Base-by-base conservation (phyloP, 2,797 vertebrate genomes). In the Craterocephalus amniculus region DNA sequence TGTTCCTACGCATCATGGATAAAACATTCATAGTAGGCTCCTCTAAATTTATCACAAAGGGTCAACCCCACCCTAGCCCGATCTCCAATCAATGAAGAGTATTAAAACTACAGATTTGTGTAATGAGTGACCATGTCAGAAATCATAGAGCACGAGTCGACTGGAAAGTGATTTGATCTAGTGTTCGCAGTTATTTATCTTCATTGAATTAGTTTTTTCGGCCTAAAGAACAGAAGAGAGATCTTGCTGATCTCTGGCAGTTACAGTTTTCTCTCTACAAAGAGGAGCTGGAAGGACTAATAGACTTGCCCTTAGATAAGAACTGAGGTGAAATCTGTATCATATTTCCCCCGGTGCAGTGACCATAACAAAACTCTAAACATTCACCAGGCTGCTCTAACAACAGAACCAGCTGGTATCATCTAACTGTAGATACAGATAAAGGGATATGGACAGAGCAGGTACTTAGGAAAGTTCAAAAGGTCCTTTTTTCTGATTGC, bases 41-140 rank as follows among this genome's bases (percentile, higher is more conserved):
- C 86, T 92, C 92, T 94, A 94, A 94, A 94, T 93, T 93, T 94
- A 94, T 83, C 89, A 80, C 89, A 80, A 85, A 83, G 83, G 87
- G 86, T 91, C 85, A 90, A 88, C 76, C 83, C 80, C n/a, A 5
- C 83, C 70, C 66, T 32, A 64, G 76, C 58, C 76, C 35, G 55
- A 58, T 83, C 67, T 60, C 55, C 67, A 61, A 76, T 68, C 79
- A 58, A 88, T 86, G 35, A 70, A 64, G 26, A 51, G 27, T 49
- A 90, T 85, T 81, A 89, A 83, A 89, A 81, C 86, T 80, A 68
- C 4, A 3, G 40, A 60, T 43, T 68, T 22, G 70, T 79, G 75
- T 83, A 87, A 88, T 74, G 72, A 78, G 88, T 90, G 87, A 89
- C 84, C 79, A 79, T n/a, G 57, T 56, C 71, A 86, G 49, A 83